phyloP scores from a whole-genome alignment of 2,888 invertebrate species.

The Amphipoea lucens region DNA sequence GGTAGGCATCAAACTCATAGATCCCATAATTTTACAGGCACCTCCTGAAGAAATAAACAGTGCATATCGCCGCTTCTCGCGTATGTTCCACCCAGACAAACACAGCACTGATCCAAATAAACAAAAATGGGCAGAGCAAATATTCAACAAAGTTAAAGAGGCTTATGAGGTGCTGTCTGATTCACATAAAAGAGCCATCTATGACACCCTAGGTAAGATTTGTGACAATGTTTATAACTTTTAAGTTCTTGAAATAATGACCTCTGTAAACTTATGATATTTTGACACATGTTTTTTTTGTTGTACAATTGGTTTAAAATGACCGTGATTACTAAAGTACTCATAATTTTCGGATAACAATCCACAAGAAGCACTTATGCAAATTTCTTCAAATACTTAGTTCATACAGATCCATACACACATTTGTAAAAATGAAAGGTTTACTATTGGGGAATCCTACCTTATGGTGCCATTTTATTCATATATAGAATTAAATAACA shows the following conservation, averaged over 20 bases:
- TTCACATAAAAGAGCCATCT: constrained; percentile 98
- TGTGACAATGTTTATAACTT: background rate
- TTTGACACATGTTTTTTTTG: background rate
- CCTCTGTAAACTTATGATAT: background rate
- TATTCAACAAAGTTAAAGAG: constrained; percentile 97
- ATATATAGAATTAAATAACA: background rate
- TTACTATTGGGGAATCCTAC: background rate
- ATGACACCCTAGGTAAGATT: constrained; percentile 92
- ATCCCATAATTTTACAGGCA: constrained; percentile 92
- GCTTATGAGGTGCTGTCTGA: constrained; percentile 99
- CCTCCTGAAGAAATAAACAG: constrained; percentile 97
- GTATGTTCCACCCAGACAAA: constrained; percentile 99
- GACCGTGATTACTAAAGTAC: background rate
- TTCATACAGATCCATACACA: background rate
- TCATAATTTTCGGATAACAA: background rate
- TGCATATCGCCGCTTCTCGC: constrained; percentile 97
- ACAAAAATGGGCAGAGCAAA: constrained; percentile 96
- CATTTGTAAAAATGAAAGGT: background rate
- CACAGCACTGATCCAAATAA: constrained; percentile 94
- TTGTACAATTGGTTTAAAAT: background rate
- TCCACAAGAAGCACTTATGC: too few relatives aligned
- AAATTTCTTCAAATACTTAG: background rate
- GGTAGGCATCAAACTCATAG: background rate
- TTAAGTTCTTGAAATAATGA: background rate
- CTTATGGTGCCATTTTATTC: background rate